These are phyloP conservation scores for Lanistes nyassanus DNA, from an alignment of 1,140 invertebrate species.

Conservation along the genomic window DNA sequence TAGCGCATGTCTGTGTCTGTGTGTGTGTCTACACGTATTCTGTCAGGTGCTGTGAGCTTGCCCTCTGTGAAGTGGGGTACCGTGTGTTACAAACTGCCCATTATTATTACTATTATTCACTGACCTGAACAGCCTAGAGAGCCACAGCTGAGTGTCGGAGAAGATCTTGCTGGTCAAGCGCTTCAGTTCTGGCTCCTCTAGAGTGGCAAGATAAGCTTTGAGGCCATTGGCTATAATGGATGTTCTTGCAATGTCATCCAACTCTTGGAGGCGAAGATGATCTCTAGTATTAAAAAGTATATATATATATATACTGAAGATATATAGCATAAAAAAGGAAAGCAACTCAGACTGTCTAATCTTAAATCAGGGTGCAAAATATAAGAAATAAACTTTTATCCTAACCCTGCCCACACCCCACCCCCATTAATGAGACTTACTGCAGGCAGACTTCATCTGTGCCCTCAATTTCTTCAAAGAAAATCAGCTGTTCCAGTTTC, in stretches of 20 bases:
- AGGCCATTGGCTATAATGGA: constrained; percentile 80
- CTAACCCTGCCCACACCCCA: no score
- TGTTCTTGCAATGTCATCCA: constrained; percentile 75
- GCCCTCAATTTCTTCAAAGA: constrained; percentile 43
- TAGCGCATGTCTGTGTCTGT: no score
- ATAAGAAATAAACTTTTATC: no score
- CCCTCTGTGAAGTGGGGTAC: no score
- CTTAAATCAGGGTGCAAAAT: no score
- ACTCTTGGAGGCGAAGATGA: constrained; percentile 47
- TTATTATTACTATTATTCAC: no score
- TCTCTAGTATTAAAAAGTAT: constrained; percentile 20
- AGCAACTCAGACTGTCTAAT: no score
- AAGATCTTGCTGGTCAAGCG: constrained; percentile 78
- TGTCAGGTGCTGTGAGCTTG: no score
- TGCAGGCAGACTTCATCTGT: constrained; percentile 23
- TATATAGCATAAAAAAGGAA: no score
- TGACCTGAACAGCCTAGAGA: constrained; percentile 83
- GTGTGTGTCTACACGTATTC: no score
- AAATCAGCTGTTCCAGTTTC: constrained; percentile 57
- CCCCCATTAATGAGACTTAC: constrained; percentile 21
- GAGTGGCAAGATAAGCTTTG: constrained; percentile 77
- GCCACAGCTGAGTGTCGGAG: constrained; percentile 81
- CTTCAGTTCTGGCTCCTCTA: constrained; percentile 77
- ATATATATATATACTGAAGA: no score
- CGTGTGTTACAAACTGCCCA: no score